These are phyloP conservation scores for Stomatorhinus walkeri DNA, from an alignment of 2,797 vertebrate species.

Conservation along the genomic window DNA sequence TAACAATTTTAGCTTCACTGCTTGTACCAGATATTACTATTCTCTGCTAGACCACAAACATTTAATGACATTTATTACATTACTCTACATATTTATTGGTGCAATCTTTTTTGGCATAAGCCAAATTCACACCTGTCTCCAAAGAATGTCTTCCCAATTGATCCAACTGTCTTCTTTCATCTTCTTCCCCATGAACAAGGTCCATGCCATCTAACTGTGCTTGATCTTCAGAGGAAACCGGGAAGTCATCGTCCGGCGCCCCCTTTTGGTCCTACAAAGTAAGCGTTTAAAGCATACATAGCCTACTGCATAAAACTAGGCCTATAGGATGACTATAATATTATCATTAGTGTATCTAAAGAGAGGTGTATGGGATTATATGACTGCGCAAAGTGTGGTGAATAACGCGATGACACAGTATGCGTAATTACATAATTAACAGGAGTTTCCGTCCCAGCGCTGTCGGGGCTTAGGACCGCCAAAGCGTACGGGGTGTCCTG, in stretches of 20 bases:
- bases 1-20: neutral
- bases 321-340: neutral
- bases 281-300: neutral
- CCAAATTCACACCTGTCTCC: slow-evolving; percentile 9
- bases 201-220: neutral
- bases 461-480: slow-evolving; percentile 63
- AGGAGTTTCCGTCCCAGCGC: slow-evolving; percentile 53
- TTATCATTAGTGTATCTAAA: neutral
- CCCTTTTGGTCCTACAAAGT: neutral
- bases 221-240: slow-evolving; percentile 10
- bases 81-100: neutral
- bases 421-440: neutral
- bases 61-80: neutral
- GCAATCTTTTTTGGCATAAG: neutral
- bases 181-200: neutral
- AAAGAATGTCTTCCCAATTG: neutral
- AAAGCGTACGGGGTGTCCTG: slow-evolving; percentile 38
- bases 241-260: neutral
- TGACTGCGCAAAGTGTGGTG: neutral
- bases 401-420: neutral
- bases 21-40: neutral
- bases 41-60: neutral
- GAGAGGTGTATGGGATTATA: neutral
- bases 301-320: neutral
- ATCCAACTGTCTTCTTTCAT: neutral